These are phyloP conservation scores for Hartigia nigra DNA, from an alignment of 2,888 invertebrate species.

Conservation along the genomic window DNA sequence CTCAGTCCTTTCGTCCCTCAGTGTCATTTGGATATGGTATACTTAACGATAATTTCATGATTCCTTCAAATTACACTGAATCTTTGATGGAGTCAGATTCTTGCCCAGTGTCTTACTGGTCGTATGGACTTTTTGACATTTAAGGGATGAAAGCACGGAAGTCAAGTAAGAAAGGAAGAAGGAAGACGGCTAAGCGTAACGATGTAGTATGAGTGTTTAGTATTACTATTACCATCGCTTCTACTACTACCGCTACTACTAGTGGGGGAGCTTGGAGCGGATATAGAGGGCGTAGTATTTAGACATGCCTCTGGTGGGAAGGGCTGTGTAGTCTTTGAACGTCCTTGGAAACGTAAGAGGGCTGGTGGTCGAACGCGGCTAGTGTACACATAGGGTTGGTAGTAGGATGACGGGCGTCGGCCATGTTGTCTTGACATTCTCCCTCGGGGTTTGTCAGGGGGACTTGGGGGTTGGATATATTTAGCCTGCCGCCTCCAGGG, in stretches of 20 bases:
- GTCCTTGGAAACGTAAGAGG: conserved; percentile 41
- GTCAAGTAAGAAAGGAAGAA: background rate
- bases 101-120: background rate
- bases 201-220: background rate
- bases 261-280: background rate
- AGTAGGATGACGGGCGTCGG: conserved; percentile 64
- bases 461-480: conserved; percentile 64
- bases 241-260: background rate
- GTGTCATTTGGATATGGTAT: background rate
- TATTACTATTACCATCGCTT: background rate
- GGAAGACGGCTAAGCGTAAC: background rate
- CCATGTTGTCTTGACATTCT: conserved; percentile 67
- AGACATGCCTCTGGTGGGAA: conserved; percentile 7
- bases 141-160: background rate
- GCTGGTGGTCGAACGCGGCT: conserved; percentile 50
- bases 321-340: conserved; percentile 40
- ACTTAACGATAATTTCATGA: background rate
- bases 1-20: conserved; percentile 21
- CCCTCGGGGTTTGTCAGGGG: conserved; percentile 55
- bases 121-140: background rate
- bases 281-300: background rate
- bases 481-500: conserved; percentile 65
- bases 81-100: background rate
- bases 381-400: conserved; percentile 56
- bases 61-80: background rate